phyloP scores from a whole-genome alignment of 2,888 invertebrate genomes.

The Cephalotes varians region DNA sequence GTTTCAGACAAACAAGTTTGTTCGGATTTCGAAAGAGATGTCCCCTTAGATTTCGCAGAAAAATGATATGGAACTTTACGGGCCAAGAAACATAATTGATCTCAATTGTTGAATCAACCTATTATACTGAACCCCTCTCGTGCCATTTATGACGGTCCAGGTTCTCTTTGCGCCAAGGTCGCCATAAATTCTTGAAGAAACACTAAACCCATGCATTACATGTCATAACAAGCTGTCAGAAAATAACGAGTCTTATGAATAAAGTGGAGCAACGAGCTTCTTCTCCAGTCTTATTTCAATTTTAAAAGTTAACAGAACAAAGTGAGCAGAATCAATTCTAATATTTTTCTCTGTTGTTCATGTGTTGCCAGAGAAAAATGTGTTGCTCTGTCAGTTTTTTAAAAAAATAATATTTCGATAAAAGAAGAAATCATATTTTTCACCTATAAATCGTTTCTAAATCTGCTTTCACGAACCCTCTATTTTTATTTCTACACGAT shows the following conservation, averaged over 20 bases:
- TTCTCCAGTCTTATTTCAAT: not conserved
- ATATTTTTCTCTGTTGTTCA: not conserved
- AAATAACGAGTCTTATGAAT: conserved; percentile 18
- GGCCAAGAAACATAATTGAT: conserved; percentile 53
- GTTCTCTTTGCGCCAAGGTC: conserved; percentile 58
- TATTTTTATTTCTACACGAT: not conserved
- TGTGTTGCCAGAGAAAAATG: too few species aligned
- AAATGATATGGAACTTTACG: not conserved
- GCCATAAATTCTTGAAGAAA: conserved; percentile 33
- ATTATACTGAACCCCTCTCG: conserved; percentile 53
- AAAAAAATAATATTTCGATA: not conserved
- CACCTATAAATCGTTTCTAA: not conserved
- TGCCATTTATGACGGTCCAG: not conserved
- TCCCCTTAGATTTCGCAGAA: not conserved
- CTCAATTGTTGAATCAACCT: conserved; percentile 68
- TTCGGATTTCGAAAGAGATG: not conserved
- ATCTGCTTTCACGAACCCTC: not conserved
- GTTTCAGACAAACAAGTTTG: not conserved
- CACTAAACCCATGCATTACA: not conserved
- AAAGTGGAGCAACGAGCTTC: conserved; percentile 22
- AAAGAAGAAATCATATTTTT: too few species aligned
- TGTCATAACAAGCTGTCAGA: conserved; percentile 15
- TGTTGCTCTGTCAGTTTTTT: too few species aligned
- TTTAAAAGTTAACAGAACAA: too few species aligned
- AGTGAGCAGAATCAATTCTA: too few species aligned